Evolutionary conservation across 1,140 invertebrate species (phyloP), one percentile per base, ranked within the genome.

Genomic region (Anastrepha ludens): DNA sequence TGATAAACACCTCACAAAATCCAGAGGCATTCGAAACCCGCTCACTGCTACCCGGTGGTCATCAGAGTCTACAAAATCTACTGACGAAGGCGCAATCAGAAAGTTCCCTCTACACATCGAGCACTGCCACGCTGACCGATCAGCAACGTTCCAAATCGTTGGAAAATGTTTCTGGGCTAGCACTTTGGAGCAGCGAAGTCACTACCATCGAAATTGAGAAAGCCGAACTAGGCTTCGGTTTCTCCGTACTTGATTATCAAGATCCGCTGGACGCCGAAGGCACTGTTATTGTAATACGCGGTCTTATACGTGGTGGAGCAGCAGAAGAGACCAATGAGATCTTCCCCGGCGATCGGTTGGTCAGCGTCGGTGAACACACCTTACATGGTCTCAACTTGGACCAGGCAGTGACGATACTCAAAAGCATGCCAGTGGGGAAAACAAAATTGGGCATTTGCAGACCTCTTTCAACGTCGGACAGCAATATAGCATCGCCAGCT

Each of bases 221-320:
- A 94, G 97, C 96, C 70, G 97, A 98, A 90, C 95, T 97, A 88
- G 98, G 98, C 5, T 95, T 99, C 17, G 98, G 98, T 74, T 99
- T 99, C 94, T 98, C 97, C 88, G 98, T 99, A 89, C 94, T 99
- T 62, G 98, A 99, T 94, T 99, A 99, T 93, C 95, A 98, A 94
- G 98, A 98, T 94, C 97, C 98, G 1, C 94, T 98, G 89, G 98
- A 98, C 94, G 96, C 97, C 7, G 95, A 96, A 89, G 97, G 97
- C 88, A 98, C 97, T 86, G 97, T 99, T 50, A 99, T 99, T 92
- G 98, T 99, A 50, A 97, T 99, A 87, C 94, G 98, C 88, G 98
- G 97, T 92, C 94, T 99, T 67, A 98, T 99, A 44, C 98, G 98
- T 44, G 97, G 98, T 88, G 97, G 98, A 85, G 96, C 98, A 47